Evolutionary conservation across 2,888 invertebrate species (phyloP), one percentile per base, ranked within the genome.

Genomic region (Hypsopygia costalis): DNA sequence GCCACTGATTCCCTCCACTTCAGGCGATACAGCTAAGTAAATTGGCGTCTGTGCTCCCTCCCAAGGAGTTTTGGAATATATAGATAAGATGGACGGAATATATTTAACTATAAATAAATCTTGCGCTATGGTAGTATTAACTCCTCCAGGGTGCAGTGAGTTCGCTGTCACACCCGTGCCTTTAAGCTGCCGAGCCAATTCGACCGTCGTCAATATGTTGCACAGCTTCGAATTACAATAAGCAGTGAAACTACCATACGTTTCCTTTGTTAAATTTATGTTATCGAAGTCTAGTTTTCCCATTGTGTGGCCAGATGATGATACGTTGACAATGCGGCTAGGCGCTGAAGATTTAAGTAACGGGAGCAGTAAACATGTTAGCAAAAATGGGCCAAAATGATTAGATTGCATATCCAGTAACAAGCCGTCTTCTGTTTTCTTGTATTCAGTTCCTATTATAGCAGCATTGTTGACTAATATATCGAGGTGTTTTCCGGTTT

Each of bases 91-190:
- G 4, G 16, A 4, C 3, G 4, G 16, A 16, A 16, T 16, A 16
- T 16, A 4, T 16, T 16, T 16, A 16, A 16, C 4, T 16, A 16
- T 16, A 16, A 4, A 4, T 9, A 58, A 1, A 29, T 8, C 9
- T 7, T 6, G n/a, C 9, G 9, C 11, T 10, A 29, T 9, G 4
- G 4, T 11, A 0, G 94, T 93, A 55, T 92, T 91, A 28, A 95
- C 93, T 77, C 93, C 89, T 12, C 96, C 96, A 0, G 95, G 96
- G 80, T 95, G 95, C 36, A 95, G 76, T 52, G 92, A 93, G 65
- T 95, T 95, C 0, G 90, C 93, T 0, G 94, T 94, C 0, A 95
- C 92, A 6, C 91, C 91, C 1, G 92, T 91, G 1, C 91, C 93
- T 61, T 93, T 90, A 40, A 95, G 69, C 35, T 92, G 89, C 37